phyloP scores from a whole-genome alignment of 2,113 vertebrate genomes.

The Athene cunicularia region DNA sequence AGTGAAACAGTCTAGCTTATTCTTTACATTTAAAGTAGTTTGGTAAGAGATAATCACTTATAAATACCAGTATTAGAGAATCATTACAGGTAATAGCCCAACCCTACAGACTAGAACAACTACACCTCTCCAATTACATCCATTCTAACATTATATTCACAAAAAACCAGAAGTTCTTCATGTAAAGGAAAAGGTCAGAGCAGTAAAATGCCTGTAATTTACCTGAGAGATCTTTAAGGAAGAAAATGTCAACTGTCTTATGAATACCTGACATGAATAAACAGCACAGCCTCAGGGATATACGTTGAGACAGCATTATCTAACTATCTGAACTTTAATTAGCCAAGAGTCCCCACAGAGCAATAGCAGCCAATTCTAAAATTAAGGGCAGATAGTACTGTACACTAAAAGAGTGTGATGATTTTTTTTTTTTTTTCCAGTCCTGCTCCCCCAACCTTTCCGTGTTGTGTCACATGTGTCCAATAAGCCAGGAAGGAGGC shows the following conservation, averaged over 20 bases:
- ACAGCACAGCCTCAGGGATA: neutral
- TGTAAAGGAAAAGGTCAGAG: constrained; percentile 52
- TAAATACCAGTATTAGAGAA: constrained; percentile 23
- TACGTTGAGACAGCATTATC: neutral
- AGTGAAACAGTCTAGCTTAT: constrained; percentile 8
- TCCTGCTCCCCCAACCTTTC: neutral
- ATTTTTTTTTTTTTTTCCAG: neutral
- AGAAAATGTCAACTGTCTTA: constrained; percentile 56
- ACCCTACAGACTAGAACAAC: constrained; percentile 1
- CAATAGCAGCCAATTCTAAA: neutral
- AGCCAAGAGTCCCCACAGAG: neutral
- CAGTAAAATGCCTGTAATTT: constrained; percentile 54
- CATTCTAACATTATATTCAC: neutral
- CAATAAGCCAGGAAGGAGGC: neutral
- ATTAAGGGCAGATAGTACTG: neutral
- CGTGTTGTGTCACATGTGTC: neutral
- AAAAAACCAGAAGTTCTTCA: constrained; percentile 43
- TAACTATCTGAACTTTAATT: constrained; percentile 43
- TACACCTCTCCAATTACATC: neutral
- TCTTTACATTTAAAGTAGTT: constrained; percentile 33
- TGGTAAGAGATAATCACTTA: constrained; percentile 15
- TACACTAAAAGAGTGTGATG: neutral
- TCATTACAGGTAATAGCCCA: constrained; percentile 37
- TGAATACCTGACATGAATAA: constrained; percentile 42
- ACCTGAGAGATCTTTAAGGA: constrained; percentile 34